phyloP scores from a whole-genome alignment of 2,797 vertebrate genomes.

The Molossus molossus region DNA sequence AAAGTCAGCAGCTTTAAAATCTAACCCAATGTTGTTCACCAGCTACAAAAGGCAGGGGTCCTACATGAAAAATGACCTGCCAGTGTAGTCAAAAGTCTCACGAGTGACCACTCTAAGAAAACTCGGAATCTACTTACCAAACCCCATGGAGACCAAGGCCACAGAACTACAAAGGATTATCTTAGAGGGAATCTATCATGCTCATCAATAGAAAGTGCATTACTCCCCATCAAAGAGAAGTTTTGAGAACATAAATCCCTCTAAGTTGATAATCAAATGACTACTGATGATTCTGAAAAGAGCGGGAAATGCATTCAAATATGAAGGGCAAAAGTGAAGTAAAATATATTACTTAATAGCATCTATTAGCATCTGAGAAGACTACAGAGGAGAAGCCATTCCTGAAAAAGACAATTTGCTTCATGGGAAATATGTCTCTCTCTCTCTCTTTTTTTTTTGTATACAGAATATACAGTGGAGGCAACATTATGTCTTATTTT shows the following conservation, averaged over 20 bases:
- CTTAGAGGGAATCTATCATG: neutral
- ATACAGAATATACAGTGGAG: neutral
- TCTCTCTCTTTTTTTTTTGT: neutral
- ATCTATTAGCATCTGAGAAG: slow-evolving; percentile 11
- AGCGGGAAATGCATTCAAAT: neutral
- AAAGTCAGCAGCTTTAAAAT: slow-evolving; percentile 50
- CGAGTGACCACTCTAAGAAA: neutral
- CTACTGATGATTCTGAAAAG: neutral
- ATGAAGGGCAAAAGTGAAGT: slow-evolving; percentile 20
- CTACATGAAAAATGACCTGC: slow-evolving; percentile 47
- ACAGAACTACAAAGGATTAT: neutral
- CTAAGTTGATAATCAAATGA: slow-evolving; percentile 37
- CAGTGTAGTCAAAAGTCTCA: slow-evolving; percentile 20
- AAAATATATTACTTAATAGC: slow-evolving; percentile 52
- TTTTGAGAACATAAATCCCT: neutral
- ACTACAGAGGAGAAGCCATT: neutral
- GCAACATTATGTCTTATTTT: neutral
- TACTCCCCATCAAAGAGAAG: neutral
- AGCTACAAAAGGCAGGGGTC: neutral
- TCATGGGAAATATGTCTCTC: neutral
- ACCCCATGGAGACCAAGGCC: neutral
- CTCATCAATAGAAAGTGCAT: neutral
- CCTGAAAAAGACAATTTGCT: neutral
- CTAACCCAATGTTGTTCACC: slow-evolving; percentile 5
- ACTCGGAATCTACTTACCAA: neutral